A percentile compares a stretch with the other conserved stretches of the same genome.
phyloP scores from a whole-genome alignment of 2,888 invertebrate genomes.

The Pantelozetes paolii region DNA sequence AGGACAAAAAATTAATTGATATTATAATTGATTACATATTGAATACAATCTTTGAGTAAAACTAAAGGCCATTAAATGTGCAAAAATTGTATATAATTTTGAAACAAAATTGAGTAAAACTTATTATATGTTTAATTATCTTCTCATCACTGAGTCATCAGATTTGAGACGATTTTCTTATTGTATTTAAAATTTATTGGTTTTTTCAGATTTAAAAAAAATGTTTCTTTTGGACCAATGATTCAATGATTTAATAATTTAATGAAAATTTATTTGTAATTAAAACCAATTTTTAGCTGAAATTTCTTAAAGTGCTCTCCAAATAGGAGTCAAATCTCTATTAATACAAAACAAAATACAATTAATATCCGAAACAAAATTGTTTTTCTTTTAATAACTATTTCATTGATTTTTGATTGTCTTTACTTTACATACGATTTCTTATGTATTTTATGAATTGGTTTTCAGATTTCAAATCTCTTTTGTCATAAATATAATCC shows the following conservation, averaged over 20 bases:
- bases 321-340: not conserved
- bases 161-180: not conserved
- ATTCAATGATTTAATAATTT: not conserved
- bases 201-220: not conserved
- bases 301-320: not conserved
- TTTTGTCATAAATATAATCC: not conserved
- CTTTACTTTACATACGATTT: not conserved
- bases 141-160: not conserved
- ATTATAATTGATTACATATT: not conserved
- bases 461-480: not conserved
- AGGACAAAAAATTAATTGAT: not conserved
- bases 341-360: not conserved
- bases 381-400: slow-evolving; percentile 2
- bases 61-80: slow-evolving; percentile 29
- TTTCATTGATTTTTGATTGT: not conserved
- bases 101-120: not conserved
- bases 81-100: slow-evolving; percentile 20
- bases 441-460: not conserved
- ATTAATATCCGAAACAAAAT: too few species aligned
- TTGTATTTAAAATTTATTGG: slow-evolving; percentile 29
- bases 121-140: slow-evolving; percentile 7
- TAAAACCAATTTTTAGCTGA: not conserved
- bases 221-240: slow-evolving; percentile 17
- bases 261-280: slow-evolving; percentile 7
- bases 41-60: slow-evolving; percentile 9